Evolutionary conservation across 2,797 vertebrate species (phyloP), one percentile per base, ranked within the genome.

Genomic region (Falco naumanni): DNA sequence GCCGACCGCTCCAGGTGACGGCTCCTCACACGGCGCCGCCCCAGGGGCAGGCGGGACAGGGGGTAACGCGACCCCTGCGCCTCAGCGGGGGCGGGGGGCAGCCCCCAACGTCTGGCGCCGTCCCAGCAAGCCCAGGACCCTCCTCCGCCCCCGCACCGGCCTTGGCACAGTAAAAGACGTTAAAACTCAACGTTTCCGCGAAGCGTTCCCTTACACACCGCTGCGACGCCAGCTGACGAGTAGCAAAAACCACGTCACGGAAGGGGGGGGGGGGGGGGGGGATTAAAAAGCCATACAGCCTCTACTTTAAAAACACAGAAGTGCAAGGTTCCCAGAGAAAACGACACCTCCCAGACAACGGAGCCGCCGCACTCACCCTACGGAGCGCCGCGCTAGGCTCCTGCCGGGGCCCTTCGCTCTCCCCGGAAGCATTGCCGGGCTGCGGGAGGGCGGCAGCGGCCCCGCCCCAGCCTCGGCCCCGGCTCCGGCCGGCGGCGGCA

Each of bases 151-250:
- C 13, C 11, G 5, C 16, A 3, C 22, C 1, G 28, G 20, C 3
- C 14, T 20, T 3, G 4, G 29, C 57, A 6, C 11, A 4, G 0
- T 3, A 7, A 34, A 11, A 17, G 10, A 6, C 13, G 3, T 9
- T 15, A 13, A 14, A 6, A 1, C 0, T 8, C 14, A 3, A 3
- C 10, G 2, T 0, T 5, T 1, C 11, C 7, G 22, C 11, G 6
- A 29, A 31, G 50, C 29, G 6, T 8, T 37, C 11, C 25, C 7
- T 7, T 9, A 9, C 63, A 2, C 69, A 13, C 6, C 5, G 16
- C 80, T 25, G 16, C 29, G 19, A 20, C 16, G 31, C 51, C 70
- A 18, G 16, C 56, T n/a, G 57, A 8, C 59, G 29, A 16, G 16
- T 18, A 53, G 8, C 37, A 9, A 29, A 51, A 47, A n/a, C 10